Base-by-base conservation (phyloP, 2,888 invertebrate species). In the Notodonta dromedarius region DNA sequence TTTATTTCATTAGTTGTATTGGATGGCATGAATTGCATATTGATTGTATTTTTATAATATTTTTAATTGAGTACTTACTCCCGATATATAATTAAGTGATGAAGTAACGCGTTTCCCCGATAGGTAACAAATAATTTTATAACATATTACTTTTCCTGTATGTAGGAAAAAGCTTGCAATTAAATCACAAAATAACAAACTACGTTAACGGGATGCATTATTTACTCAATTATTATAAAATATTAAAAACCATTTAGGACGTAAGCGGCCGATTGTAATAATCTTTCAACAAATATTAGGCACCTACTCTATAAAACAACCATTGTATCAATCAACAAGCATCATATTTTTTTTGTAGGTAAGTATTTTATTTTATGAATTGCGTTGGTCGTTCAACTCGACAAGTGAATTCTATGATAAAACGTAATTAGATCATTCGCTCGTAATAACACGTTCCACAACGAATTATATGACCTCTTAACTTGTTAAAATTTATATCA, bases 331-430 rank as follows among this genome's bases (percentile, higher is more conserved):
- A 24, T 24, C 24, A 4, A 35, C 24, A 4, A 35, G 40, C 12
- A 60, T 52, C 50, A 57, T 59, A 12, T 50, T 51, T 58, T 60
- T 39, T 58, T 40, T 9, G 53, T 55, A 58, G 5, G 32, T 50
- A 58, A 42, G 65, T 58, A 65, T 65, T 69, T 65, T 65, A 69
- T 69, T 73, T 66, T 58, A 56, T 65, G 62, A 66, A 69, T 67
- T 64, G 65, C 58, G 60, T 58, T 76, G 78, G 78, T 79, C 77
- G 69, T 77, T 78, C 69, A 79, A 79, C 78, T 76, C 68, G 12
- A 40, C 60, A 57, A 62, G 66, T 67, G 63, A 66, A 68, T 72
- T 71, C 66, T 68, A 70, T 70, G 65, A 74, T 72, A 73, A 73
- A 72, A 69, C 61, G 2, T 54, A 39, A 54, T 77, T 76, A 70